These are phyloP conservation scores for Holothuria leucospilota DNA, from an alignment of 53 echinoderm and acorn worm species.

Conservation along the genomic window DNA sequence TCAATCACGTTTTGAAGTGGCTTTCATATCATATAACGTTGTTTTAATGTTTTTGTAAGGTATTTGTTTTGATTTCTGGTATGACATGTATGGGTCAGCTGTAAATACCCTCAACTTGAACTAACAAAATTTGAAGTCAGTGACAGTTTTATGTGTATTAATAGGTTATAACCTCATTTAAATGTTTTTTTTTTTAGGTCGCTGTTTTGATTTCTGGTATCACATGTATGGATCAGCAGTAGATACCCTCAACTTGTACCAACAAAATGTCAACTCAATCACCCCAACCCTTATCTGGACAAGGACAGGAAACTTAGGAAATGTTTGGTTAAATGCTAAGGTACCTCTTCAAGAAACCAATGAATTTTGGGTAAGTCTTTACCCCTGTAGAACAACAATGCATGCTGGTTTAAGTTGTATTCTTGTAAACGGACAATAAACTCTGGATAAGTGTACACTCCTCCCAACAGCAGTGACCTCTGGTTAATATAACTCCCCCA, in stretches of 20 bases:
- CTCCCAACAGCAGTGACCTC: no score
- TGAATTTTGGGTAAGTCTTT: constrained; percentile 79
- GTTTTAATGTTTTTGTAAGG: not conserved
- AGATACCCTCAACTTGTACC: constrained; percentile 77
- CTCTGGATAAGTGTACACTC: no score
- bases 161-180: not conserved
- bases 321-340: constrained; percentile 71
- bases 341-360: constrained; percentile 45
- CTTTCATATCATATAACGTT: not conserved
- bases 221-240: constrained; percentile 79
- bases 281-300: constrained; percentile 53
- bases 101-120: no score
- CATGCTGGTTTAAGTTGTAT: no score
- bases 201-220: constrained; percentile 85
- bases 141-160: no score
- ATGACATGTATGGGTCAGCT: no score
- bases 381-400: no score
- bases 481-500: no score
- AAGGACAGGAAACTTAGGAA: constrained; percentile 65
- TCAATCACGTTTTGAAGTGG: no score
- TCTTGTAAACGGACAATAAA: no score
- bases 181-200: constrained; percentile 11
- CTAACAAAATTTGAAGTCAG: no score
- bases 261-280: constrained; percentile 70
- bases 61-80: constrained; percentile 79